Percentiles rank a stretch among this genome's conserved stretches.
phyloP scores from a whole-genome alignment of 2,888 invertebrate genomes.

The Nephrotoma guestfalica region DNA sequence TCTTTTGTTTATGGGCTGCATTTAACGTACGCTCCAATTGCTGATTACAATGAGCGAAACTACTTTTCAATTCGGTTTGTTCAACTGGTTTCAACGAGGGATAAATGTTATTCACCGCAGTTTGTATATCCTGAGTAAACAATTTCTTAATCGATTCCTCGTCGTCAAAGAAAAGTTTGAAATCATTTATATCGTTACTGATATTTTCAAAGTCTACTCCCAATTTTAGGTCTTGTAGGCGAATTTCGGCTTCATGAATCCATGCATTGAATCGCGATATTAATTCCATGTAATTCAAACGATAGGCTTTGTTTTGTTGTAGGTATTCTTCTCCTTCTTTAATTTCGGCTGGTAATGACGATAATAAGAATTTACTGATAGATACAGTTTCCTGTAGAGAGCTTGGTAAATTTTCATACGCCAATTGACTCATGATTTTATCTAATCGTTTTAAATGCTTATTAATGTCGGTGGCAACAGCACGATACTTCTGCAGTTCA shows the following conservation, averaged over 20 bases:
- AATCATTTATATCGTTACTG: slow-evolving; percentile 67
- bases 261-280: slow-evolving; percentile 68
- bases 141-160: slow-evolving; percentile 64
- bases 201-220: slow-evolving; percentile 83
- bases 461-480: slow-evolving; percentile 52
- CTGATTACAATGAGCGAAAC: slow-evolving; percentile 69
- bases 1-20: slow-evolving; percentile 66
- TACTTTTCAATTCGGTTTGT: slow-evolving; percentile 68
- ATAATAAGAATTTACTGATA: slow-evolving; percentile 62
- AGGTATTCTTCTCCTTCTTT: slow-evolving; percentile 69
- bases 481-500: slow-evolving; percentile 62
- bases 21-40: slow-evolving; percentile 67
- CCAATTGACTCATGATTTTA: slow-evolving; percentile 53
- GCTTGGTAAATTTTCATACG: slow-evolving; percentile 65
- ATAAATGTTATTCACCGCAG: slow-evolving; percentile 77
- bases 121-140: slow-evolving; percentile 67
- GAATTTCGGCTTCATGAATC: slow-evolving; percentile 69
- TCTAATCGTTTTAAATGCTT: slow-evolving; percentile 53
- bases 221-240: slow-evolving; percentile 60
- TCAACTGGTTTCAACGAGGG: slow-evolving; percentile 66
- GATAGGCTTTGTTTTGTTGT: slow-evolving; percentile 56
- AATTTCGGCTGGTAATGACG: slow-evolving; percentile 65
- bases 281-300: slow-evolving; percentile 60
- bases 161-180: slow-evolving; percentile 71
- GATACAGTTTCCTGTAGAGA: slow-evolving; percentile 71